phyloP scores from a whole-genome alignment of 2,113 vertebrate genomes.

The Zosterops japonicus region DNA sequence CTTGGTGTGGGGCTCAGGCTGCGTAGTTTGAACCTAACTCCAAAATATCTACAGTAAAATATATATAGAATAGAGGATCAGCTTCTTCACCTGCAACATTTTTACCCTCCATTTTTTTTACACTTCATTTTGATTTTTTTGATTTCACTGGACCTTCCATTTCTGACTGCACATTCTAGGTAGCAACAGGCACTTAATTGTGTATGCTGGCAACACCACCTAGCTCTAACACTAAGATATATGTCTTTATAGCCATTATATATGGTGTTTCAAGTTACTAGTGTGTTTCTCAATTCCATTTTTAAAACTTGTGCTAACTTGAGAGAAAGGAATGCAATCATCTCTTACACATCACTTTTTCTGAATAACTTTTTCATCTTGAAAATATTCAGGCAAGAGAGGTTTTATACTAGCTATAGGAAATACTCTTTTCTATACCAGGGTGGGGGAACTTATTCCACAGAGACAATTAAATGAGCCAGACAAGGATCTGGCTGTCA shows the following conservation, averaged over 20 bases:
- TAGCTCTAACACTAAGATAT: background rate
- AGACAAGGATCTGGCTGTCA: conserved; percentile 57
- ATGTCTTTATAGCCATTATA: background rate
- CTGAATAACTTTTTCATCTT: background rate
- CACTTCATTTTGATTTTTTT: background rate
- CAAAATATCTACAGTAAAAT: background rate
- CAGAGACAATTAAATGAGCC: conserved; percentile 51
- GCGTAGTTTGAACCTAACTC: too few relatives aligned
- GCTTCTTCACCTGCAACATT: background rate
- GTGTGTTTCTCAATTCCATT: background rate
- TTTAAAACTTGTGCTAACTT: background rate
- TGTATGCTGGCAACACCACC: background rate
- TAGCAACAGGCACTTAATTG: background rate
- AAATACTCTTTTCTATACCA: background rate
- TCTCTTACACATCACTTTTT: background rate
- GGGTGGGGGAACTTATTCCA: background rate
- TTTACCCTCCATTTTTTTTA: background rate
- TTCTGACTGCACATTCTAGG: background rate
- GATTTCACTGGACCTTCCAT: background rate
- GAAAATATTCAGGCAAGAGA: background rate
- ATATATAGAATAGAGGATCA: background rate
- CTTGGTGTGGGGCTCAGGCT: too few relatives aligned
- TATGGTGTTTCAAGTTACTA: background rate
- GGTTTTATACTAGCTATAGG: background rate
- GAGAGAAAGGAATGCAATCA: background rate